phyloP scores from a whole-genome alignment of 2,113 vertebrate species.

The Sturnira hondurensis region DNA sequence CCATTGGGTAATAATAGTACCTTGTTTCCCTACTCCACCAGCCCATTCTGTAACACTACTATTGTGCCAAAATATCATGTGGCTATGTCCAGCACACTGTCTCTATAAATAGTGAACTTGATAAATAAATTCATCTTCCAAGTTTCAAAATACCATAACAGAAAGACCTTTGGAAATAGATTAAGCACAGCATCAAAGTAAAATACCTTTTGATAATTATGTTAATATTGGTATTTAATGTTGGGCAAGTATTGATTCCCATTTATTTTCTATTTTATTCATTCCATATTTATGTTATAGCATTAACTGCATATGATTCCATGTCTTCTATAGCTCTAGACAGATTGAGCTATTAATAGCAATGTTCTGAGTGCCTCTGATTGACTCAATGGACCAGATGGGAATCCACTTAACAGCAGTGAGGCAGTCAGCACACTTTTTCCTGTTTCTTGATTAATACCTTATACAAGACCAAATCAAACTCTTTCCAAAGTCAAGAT shows the following conservation, averaged over 20 bases:
- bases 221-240: neutral
- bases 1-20: too few relatives aligned
- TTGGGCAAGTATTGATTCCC: neutral
- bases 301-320: neutral
- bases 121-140: neutral
- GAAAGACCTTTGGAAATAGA: neutral
- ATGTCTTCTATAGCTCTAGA: neutral
- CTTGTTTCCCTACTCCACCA: too few relatives aligned
- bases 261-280: conserved; percentile 34
- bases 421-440: neutral
- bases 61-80: neutral
- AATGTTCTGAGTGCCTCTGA: conserved; percentile 41
- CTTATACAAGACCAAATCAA: conserved; percentile 32
- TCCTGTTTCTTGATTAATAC: conserved; percentile 54
- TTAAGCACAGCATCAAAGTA: neutral
- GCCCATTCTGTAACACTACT: neutral
- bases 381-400: neutral
- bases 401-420: neutral
- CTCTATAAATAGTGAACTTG: neutral
- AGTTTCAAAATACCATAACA: neutral
- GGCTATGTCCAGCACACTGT: neutral
- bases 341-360: conserved; percentile 10
- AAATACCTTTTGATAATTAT: neutral
- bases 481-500: conserved; percentile 54
- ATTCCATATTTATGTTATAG: neutral